phyloP scores from a whole-genome alignment of 1,140 invertebrate species.

The Drosophila watanabei region DNA sequence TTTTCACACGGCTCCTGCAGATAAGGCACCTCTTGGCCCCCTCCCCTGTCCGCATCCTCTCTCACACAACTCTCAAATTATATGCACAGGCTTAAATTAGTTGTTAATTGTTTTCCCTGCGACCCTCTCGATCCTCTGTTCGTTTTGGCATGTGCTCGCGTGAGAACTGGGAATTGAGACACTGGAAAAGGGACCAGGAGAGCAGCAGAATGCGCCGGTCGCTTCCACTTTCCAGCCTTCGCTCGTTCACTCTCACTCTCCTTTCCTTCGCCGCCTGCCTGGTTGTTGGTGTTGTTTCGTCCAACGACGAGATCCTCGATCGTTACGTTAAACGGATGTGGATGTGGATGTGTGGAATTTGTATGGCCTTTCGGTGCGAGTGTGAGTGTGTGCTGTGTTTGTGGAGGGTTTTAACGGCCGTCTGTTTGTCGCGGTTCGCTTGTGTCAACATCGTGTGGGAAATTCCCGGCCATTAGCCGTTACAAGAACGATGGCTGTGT shows the following conservation, averaged over 20 bases:
- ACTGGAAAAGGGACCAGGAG: conserved; percentile 50
- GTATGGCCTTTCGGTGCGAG: background rate
- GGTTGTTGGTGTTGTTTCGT: conserved; percentile 6
- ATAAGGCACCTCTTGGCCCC: conserved; percentile 14
- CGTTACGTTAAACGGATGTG: conserved; percentile 59
- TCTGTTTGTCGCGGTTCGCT: conserved; percentile 45
- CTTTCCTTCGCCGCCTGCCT: background rate
- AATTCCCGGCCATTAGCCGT: conserved; percentile 57
- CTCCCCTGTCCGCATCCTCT: background rate
- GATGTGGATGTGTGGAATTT: conserved; percentile 30
- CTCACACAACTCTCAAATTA: conserved; percentile 16
- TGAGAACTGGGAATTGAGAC: conserved; percentile 59
- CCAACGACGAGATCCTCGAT: conserved; percentile 40
- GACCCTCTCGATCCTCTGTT: background rate
- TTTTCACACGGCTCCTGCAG: conserved; percentile 60
- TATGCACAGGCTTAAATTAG: conserved; percentile 56
- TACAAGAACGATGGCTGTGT: conserved; percentile 44
- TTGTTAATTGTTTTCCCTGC: conserved; percentile 50
- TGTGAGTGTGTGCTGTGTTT: conserved; percentile 28
- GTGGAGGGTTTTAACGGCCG: conserved; percentile 28
- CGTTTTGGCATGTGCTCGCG: conserved; percentile 53
- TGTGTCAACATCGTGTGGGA: conserved; percentile 61
- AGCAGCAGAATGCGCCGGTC: conserved; percentile 34
- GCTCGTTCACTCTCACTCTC: background rate
- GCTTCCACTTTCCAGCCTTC: conserved; percentile 33